Evolutionary conservation across 2,797 vertebrate genomes (phyloP).

Genomic region (Neoniphon sammara): DNA sequence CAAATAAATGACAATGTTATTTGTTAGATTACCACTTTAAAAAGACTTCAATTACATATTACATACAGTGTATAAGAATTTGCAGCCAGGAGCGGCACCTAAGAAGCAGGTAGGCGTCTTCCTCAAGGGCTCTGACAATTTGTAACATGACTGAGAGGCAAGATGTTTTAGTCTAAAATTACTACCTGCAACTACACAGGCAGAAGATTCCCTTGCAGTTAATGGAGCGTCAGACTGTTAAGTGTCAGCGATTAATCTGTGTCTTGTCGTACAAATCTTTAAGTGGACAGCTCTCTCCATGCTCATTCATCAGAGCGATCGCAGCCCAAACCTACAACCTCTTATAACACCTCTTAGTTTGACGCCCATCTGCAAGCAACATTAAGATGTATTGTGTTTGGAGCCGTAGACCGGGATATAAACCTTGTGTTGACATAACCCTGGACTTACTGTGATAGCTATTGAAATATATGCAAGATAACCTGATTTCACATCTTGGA

Average conservation of each 20-base stretch:
- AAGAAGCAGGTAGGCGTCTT: not conserved
- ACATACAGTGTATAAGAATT: not conserved
- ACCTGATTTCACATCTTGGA: not conserved
- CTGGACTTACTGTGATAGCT: constrained; percentile 12
- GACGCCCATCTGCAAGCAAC: constrained; percentile 19
- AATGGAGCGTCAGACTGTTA: constrained; percentile 30
- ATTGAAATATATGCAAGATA: not conserved
- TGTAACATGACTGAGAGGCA: constrained; percentile 3
- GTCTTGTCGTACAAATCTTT: constrained; percentile 27
- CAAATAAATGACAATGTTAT: too few species aligned
- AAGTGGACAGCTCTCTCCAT: constrained; percentile 25
- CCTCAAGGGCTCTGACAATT: not conserved
- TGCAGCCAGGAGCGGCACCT: not conserved
- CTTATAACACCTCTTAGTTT: constrained; percentile 14
- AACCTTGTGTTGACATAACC: constrained; percentile 26
- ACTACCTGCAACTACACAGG: constrained; percentile 10
- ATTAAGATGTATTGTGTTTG: constrained; percentile 33
- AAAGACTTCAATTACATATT: not conserved
- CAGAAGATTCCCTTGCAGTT: constrained; percentile 27
- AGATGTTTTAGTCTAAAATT: constrained; percentile 4
- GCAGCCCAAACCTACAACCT: constrained; percentile 19
- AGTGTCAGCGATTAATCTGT: constrained; percentile 39
- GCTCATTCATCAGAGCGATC: constrained; percentile 30
- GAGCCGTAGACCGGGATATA: constrained; percentile 14
- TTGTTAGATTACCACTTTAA: too few species aligned